Percentiles rank a stretch among this genome's conserved stretches.
phyloP scores from a whole-genome alignment of 2,888 invertebrate species.

The Apomyelois bistriatella region DNA sequence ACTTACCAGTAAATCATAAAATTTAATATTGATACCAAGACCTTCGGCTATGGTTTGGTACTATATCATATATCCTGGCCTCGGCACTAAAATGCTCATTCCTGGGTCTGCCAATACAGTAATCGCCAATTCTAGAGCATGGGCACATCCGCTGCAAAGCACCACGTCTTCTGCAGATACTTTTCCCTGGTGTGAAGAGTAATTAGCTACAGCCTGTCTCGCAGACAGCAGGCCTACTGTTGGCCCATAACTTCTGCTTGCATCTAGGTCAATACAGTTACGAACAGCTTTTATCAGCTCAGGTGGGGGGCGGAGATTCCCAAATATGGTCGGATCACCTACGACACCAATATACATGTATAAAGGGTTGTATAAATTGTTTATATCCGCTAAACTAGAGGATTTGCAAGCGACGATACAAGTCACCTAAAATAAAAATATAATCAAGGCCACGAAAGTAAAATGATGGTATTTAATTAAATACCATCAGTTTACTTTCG shows the following conservation, averaged over 20 bases:
- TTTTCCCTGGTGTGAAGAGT: slow-evolving; percentile 83
- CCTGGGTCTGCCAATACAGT: slow-evolving; percentile 91
- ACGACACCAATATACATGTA: too few relatives aligned
- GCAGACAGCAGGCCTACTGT: slow-evolving; percentile 88
- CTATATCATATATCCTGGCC: slow-evolving; percentile 95
- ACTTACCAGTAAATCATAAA: slow-evolving; percentile 85
- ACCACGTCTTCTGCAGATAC: slow-evolving; percentile 86
- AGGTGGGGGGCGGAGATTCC: slow-evolving; percentile 90
- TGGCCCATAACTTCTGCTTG: slow-evolving; percentile 93
- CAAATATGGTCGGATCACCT: slow-evolving; percentile 98
- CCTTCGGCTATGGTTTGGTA: slow-evolving; percentile 92
- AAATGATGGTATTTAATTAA: too few relatives aligned
- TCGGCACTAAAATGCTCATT: slow-evolving; percentile 94
- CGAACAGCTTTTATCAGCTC: slow-evolving; percentile 89
- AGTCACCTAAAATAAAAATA: too few relatives aligned
- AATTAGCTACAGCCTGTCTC: slow-evolving; percentile 90
- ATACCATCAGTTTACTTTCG: too few relatives aligned
- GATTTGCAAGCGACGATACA: too few relatives aligned
- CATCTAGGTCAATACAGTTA: slow-evolving; percentile 82
- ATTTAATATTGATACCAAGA: slow-evolving; percentile 87
- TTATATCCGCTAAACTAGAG: too few relatives aligned
- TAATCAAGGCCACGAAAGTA: too few relatives aligned
- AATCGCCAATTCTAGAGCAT: slow-evolving; percentile 92
- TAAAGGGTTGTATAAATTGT: too few relatives aligned
- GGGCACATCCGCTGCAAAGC: slow-evolving; percentile 91